Base-by-base conservation (phyloP, 30 jellyfish, hydroid and myxozoan species). In the Aurelia sp. region DNA sequence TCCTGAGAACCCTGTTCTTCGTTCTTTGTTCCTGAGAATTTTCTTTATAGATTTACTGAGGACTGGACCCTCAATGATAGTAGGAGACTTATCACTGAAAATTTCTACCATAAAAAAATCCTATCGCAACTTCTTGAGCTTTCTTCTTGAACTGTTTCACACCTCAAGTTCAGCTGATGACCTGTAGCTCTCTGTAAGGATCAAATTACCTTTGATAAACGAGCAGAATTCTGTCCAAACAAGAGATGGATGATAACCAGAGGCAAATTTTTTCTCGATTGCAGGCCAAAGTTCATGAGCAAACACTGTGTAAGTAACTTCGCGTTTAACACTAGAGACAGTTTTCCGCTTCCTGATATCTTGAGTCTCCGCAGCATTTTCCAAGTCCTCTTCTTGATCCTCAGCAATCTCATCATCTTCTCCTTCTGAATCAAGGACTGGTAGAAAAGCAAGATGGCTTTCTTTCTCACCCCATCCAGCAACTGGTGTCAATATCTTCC, bases 191-290 rank as follows among this genome's bases (percentile, higher is more conserved):
- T n/a, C n/a, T n/a, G n/a, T n/a, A n/a, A 44, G 55, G 55, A 7
- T 44, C 55, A 5, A 44, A 7, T 44, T 5, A 44, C 55, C 98
- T 88, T 93, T 93, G 59, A 93, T 87, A 74, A 93, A 93, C 18
- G 98, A 93, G 84, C 94, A 70, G 69, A 93, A 80, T 60, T 93
- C 98, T 55, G 90, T 87, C 98, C 98, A 93, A 8, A 93, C 93
- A 50, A 93, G 96, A 5, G 95, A 73, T 11, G 98, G 98, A 55
- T 86, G 97, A 65, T 90, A 76, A 0, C 76, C 72, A 9, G 84
- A 38, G 17, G 68, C 66, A 24, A 61, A 58, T 63, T 79, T 91
- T 69, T 68, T 81, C n/a, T 76, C 90, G 19, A 93, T 59, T 78
- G 7, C 57, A 4, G 96, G 96, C 98, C 98, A 93, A 3, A 87